phyloP scores from a whole-genome alignment of 1,140 invertebrate species.

The Lepidostoma basale region DNA sequence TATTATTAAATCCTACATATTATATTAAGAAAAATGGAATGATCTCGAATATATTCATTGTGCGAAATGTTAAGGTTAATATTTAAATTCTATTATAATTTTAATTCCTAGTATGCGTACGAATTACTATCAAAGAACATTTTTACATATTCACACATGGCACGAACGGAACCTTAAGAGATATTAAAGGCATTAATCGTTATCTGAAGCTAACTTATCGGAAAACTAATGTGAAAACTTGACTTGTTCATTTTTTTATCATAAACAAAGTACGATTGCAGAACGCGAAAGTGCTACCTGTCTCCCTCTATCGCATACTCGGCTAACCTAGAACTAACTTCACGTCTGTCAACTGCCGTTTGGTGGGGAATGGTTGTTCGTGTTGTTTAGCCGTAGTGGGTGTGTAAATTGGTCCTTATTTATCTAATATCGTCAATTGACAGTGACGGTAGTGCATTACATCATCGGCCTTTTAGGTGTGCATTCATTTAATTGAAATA shows the following conservation, averaged over 20 bases:
- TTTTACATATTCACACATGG: not conserved
- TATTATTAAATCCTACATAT: no score
- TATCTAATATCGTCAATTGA: conserved; percentile 25
- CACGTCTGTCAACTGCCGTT: conserved; percentile 29
- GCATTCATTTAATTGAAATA: conserved; percentile 3
- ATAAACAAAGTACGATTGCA: not conserved
- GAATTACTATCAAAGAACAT: no score
- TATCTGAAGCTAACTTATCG: not conserved
- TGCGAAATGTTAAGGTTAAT: no score
- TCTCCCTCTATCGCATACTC: not conserved
- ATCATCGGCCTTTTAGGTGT: conserved; percentile 32
- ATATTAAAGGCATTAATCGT: not conserved
- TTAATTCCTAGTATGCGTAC: no score
- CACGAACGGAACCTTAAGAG: not conserved
- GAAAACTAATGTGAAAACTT: not conserved
- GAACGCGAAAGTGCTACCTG: not conserved
- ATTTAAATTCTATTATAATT: no score
- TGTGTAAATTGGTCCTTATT: conserved; percentile 32
- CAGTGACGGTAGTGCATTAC: conserved; percentile 19
- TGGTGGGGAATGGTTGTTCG: conserved; percentile 5
- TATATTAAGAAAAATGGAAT: no score
- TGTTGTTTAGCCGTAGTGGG: conserved; percentile 17
- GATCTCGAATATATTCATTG: no score
- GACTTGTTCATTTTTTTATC: not conserved
- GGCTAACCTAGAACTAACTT: conserved; percentile 6